These are phyloP conservation scores for Cervus canadensis DNA, from an alignment of 2,113 vertebrate genomes.

Conservation along the genomic window DNA sequence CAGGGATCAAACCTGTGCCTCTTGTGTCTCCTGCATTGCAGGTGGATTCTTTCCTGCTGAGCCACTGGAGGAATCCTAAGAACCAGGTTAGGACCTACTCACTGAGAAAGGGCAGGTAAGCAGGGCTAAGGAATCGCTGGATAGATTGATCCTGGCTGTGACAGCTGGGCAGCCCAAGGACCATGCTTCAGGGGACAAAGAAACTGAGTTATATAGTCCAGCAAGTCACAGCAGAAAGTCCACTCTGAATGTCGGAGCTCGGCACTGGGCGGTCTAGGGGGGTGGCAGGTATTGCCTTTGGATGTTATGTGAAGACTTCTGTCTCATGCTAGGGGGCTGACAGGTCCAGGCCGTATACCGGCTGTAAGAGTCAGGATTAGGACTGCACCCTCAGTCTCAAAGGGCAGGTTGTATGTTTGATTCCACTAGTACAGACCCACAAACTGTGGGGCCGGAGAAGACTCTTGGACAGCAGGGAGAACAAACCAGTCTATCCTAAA, in stretches of 20 bases:
- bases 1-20: neutral
- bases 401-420: neutral
- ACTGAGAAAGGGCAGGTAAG: neutral
- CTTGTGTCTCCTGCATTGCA: neutral
- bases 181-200: neutral
- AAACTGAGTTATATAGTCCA: neutral
- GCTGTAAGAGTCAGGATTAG: neutral
- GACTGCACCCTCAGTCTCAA: neutral
- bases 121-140: neutral
- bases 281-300: accelerated
- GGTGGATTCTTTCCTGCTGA: neutral
- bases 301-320: neutral
- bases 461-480: neutral
- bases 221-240: neutral
- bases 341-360: neutral
- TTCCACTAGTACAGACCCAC: neutral
- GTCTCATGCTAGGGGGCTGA: neutral
- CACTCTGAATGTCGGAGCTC: neutral
- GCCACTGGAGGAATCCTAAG: neutral
- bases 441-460: neutral
- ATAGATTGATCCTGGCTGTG: neutral
- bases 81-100: too few relatives aligned
- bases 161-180: too few relatives aligned
- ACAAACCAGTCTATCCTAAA: neutral
- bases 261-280: neutral